These are phyloP conservation scores for Haliaeetus leucogaster DNA, from an alignment of 2,113 vertebrate genomes.

Conservation along the genomic window DNA sequence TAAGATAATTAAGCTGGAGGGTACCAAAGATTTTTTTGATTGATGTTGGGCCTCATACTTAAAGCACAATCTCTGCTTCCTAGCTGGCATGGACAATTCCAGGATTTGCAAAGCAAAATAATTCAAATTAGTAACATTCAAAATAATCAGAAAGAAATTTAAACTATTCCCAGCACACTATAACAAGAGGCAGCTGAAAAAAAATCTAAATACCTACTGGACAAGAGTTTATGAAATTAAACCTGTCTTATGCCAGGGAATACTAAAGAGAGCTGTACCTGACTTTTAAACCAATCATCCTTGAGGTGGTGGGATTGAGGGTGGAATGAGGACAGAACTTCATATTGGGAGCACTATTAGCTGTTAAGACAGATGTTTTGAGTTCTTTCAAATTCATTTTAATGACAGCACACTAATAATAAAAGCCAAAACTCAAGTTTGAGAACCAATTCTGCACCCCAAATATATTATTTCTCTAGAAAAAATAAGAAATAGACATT, in stretches of 20 bases:
- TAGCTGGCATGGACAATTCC: neutral
- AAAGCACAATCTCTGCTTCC: neutral
- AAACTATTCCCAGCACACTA: neutral
- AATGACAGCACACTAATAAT: neutral
- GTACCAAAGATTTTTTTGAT: neutral
- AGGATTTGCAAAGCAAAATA: neutral
- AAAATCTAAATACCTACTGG: neutral
- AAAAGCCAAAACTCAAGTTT: neutral
- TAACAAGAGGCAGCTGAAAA: neutral
- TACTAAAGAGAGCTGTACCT: neutral
- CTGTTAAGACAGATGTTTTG: neutral
- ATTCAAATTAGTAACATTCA: neutral
- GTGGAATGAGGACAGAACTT: neutral
- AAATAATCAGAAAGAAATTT: neutral
- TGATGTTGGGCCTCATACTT: neutral
- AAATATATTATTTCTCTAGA: neutral
- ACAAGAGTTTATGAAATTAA: neutral
- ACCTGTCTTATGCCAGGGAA: neutral
- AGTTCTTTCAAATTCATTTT: neutral
- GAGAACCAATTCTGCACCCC: neutral
- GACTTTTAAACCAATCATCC: neutral
- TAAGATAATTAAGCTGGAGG: neutral
- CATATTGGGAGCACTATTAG: neutral
- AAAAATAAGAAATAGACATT: neutral
- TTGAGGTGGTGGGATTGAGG: neutral